phyloP scores from a whole-genome alignment of 2,113 vertebrate genomes.

The Chloropsis cyanopogon region DNA sequence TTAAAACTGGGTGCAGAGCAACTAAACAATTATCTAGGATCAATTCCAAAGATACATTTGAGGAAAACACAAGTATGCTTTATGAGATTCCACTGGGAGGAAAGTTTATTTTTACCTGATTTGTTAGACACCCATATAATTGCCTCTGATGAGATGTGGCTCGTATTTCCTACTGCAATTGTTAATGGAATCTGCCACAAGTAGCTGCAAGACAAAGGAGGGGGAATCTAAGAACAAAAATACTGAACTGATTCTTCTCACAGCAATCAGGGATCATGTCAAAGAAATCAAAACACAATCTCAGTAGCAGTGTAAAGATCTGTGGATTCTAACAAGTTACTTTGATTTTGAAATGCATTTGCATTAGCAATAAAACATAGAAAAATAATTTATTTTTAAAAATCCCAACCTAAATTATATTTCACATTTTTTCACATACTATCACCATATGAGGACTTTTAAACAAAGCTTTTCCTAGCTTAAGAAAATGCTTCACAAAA shows the following conservation, averaged over 20 bases:
- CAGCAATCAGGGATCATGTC: slow-evolving; percentile 65
- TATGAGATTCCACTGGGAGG: slow-evolving; percentile 64
- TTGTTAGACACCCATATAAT: slow-evolving; percentile 97
- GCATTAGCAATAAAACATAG: slow-evolving; percentile 35
- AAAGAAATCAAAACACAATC: slow-evolving; percentile 67
- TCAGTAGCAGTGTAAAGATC: slow-evolving; percentile 52
- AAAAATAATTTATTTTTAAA: not conserved
- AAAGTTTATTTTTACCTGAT: slow-evolving; percentile 86
- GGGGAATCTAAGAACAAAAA: slow-evolving; percentile 71
- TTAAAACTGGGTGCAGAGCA: slow-evolving; percentile 49
- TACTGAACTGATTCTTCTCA: slow-evolving; percentile 68
- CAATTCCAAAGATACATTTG: slow-evolving; percentile 62
- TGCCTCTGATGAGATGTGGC: slow-evolving; percentile 81
- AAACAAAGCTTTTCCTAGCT: slow-evolving; percentile 6
- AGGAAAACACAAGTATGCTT: slow-evolving; percentile 64
- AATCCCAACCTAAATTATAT: not conserved
- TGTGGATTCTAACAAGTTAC: slow-evolving; percentile 52
- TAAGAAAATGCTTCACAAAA: slow-evolving; percentile 18
- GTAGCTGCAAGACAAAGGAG: slow-evolving; percentile 83
- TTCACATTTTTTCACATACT: slow-evolving; percentile 40
- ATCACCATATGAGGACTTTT: not conserved
- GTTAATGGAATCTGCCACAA: slow-evolving; percentile 96
- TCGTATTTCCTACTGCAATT: slow-evolving; percentile 89
- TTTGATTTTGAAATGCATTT: slow-evolving; percentile 53
- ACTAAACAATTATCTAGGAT: slow-evolving; percentile 60